Percentiles rank a stretch among this genome's conserved stretches.
Evolutionary conservation across 2,797 vertebrate genomes (phyloP).

Genomic region (Octomys mimax): DNA sequence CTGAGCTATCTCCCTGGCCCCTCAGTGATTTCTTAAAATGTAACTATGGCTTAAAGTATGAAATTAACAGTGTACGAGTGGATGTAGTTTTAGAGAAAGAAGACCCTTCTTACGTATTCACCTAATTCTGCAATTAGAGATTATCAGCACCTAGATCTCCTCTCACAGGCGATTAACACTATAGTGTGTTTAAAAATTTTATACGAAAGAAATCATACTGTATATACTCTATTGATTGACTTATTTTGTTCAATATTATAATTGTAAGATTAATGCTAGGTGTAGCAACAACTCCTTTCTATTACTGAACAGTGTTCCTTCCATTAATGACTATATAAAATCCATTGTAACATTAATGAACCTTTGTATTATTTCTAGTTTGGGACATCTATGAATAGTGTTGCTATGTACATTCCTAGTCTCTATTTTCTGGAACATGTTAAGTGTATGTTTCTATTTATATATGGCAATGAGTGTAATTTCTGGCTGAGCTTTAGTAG

Average conservation of each 20-base stretch:
- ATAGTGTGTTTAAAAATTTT: background rate
- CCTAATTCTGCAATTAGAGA: background rate
- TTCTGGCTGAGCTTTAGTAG: conserved; percentile 1
- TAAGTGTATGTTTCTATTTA: background rate
- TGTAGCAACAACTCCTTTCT: background rate
- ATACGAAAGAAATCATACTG: background rate
- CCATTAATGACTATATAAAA: background rate
- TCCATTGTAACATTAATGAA: background rate
- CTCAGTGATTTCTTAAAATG: background rate
- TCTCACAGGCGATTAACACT: background rate
- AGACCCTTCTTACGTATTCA: background rate
- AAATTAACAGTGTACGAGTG: background rate
- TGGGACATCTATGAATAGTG: background rate
- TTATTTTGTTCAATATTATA: background rate
- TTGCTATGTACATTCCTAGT: background rate
- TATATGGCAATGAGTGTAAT: background rate
- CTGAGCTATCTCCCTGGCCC: no score
- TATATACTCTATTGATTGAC: background rate
- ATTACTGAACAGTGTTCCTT: background rate
- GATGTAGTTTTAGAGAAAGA: conserved; percentile 13
- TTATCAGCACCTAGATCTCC: background rate
- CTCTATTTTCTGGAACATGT: background rate
- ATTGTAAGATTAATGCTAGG: background rate
- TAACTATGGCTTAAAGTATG: background rate
- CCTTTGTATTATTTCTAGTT: background rate